Base-by-base conservation (phyloP, 2,113 vertebrate genomes). In the Campylomormyrus tamandua region DNA sequence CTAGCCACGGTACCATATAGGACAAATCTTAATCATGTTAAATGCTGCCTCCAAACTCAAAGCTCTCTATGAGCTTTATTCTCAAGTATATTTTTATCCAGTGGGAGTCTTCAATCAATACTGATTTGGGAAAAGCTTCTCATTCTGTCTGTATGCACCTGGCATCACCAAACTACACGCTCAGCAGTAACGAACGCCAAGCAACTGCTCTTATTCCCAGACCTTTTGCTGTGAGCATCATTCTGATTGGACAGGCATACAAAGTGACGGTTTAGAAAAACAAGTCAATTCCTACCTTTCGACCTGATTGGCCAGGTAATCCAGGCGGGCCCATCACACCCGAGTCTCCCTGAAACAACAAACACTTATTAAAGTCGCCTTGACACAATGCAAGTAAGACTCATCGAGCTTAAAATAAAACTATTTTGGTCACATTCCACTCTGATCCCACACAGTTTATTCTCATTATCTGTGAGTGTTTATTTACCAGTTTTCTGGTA, bases 241-340 rank as follows among this genome's bases (percentile, higher is more conserved):
- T 80, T 83, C 27, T 89, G 39, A 80, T 80, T 58, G 35, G 19
- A 45, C 77, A 83, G 39, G 42, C 83, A 27, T 48, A 84, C 83
- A 48, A 2, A 2, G 45, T 19, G 24, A 27, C 7, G 6, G 35
- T 83, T 83, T 83, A 46, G 45, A 84, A 84, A 84, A 84, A 46
- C 45, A n/a, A 48, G 13, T 87, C 49, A 31, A 89, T 3, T 35
- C 94, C 92, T 97, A 99, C 98, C 97, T 97, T 98, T 92, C 97
- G 96, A 93, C 98, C 98, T 89, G 91, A 91, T 84, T 96, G 96
- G 87, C 98, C 98, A 90, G 93, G 92, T 91, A 96, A 93, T 91
- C 98, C 98, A 53, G 95, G 94, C 70, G 96, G 95, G 84, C 98
- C 98, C 88, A 97, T 92, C 90, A 97, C 95, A 88, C 98, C 98